Evolutionary conservation across 2,113 vertebrate species (phyloP).

Genomic region (Hydrochoerus hydrochaeris): DNA sequence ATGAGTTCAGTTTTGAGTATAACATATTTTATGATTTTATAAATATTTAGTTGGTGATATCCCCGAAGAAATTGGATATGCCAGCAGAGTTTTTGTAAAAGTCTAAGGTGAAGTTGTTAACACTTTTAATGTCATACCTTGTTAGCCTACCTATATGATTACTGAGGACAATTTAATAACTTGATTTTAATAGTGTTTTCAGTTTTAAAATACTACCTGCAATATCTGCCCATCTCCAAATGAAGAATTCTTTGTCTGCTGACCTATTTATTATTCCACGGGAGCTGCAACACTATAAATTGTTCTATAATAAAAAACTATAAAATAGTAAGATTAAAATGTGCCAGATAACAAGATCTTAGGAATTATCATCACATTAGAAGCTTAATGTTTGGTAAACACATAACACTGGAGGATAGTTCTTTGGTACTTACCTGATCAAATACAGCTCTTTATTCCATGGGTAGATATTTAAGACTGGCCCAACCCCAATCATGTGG

Average conservation of each 20-base stretch:
- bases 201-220: neutral
- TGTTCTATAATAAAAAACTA: constrained; percentile 3
- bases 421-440: constrained; percentile 88
- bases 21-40: neutral
- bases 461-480: constrained; percentile 92
- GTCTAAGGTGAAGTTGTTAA: neutral
- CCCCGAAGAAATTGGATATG: neutral
- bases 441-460: constrained; percentile 97
- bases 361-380: neutral
- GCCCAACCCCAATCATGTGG: constrained; percentile 93
- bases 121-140: neutral
- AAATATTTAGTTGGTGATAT: neutral
- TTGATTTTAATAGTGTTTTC: constrained; percentile 10
- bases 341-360: neutral
- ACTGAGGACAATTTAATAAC: constrained; percentile 5
- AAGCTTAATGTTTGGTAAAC: constrained; percentile 16
- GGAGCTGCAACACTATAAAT: constrained; percentile 22
- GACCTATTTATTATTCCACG: constrained; percentile 26
- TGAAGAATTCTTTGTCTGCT: neutral
- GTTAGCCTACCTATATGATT: neutral
- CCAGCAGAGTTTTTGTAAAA: neutral
- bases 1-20: constrained; percentile 9
- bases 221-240: neutral
- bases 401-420: neutral
- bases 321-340: constrained; percentile 1